Percentiles rank a stretch among this genome's conserved stretches.
Evolutionary conservation across 2,113 vertebrate genomes (phyloP).

Genomic region (Oxyura jamaicensis): DNA sequence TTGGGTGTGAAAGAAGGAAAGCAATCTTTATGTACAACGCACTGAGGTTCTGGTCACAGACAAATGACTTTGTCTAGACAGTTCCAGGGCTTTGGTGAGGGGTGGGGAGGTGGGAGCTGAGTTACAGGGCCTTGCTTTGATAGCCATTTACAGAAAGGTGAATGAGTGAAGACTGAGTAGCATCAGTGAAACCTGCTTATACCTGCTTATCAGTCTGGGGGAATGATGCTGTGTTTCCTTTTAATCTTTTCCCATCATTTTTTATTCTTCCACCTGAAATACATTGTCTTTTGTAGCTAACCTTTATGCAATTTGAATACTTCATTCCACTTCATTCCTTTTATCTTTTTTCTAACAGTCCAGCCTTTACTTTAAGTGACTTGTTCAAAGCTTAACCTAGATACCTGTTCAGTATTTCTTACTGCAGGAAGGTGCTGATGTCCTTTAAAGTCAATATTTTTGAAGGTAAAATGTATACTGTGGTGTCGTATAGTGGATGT

Average conservation of each 20-base stretch:
- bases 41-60: background rate
- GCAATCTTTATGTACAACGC: background rate
- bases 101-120: background rate
- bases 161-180: background rate
- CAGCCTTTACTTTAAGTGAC: background rate
- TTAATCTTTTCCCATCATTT: background rate
- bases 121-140: background rate
- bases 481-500: background rate
- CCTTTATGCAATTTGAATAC: background rate
- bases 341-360: background rate
- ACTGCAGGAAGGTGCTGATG: background rate
- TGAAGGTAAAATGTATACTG: background rate
- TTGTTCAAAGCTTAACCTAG: background rate
- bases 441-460: background rate
- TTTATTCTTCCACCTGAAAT: background rate
- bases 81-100: background rate
- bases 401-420: background rate
- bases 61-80: background rate
- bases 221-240: background rate
- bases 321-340: background rate
- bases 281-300: background rate
- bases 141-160: background rate
- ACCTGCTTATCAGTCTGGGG: background rate
- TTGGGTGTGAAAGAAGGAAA: background rate
- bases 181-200: background rate